These are phyloP conservation scores for Cheumatopsyche charites DNA, from an alignment of 1,140 invertebrate species.

Conservation along the genomic window DNA sequence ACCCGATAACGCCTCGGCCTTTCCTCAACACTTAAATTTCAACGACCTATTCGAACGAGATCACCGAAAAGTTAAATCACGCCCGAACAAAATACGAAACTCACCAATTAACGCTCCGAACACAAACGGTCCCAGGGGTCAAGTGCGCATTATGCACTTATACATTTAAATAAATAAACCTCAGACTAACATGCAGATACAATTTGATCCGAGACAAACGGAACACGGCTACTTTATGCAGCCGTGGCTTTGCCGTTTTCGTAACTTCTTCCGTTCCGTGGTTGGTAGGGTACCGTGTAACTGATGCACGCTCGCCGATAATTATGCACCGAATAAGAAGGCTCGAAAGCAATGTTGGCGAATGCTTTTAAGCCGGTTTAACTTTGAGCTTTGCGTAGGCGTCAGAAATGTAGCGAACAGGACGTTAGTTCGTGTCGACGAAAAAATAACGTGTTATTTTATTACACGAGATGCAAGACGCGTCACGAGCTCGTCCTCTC, in stretches of 20 bases:
- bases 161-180: neutral
- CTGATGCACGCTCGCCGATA: constrained; percentile 44
- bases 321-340: constrained; percentile 45
- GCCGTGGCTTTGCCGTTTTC: constrained; percentile 11
- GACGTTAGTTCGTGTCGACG: constrained; percentile 26
- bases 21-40: constrained; percentile 15
- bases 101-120: neutral
- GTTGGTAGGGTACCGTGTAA: constrained; percentile 26
- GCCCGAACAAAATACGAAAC: neutral
- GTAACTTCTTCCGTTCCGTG: constrained; percentile 31
- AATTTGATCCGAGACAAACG: constrained; percentile 36
- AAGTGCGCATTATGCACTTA: constrained; percentile 1
- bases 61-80: neutral
- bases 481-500: too few relatives aligned
- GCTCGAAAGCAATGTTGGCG: constrained; percentile 35
- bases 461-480: neutral
- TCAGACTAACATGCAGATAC: constrained; percentile 16
- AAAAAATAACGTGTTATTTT: constrained; percentile 20
- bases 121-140: neutral
- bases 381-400: constrained; percentile 24
- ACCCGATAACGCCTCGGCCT: neutral
- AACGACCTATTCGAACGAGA: neutral
- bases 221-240: constrained; percentile 37
- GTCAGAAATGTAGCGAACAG: constrained; percentile 29
- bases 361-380: constrained; percentile 2